These are phyloP conservation scores for Horisme vitalbata DNA, from an alignment of 2,888 invertebrate species.

Conservation along the genomic window DNA sequence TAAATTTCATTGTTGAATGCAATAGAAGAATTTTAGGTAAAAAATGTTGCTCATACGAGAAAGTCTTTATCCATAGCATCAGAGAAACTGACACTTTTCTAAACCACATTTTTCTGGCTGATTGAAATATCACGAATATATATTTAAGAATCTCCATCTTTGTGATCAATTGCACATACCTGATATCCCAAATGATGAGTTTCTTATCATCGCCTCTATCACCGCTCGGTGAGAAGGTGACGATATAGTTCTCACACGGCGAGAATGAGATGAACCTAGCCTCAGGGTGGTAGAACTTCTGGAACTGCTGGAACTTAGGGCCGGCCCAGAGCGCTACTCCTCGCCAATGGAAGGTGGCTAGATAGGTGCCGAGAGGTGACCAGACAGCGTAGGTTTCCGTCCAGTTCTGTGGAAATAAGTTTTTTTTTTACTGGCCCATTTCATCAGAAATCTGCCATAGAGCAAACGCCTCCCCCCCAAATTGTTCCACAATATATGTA, in stretches of 20 bases:
- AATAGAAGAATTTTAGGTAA: too few species aligned
- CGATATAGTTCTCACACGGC: constrained; percentile 97
- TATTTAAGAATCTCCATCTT: too few species aligned
- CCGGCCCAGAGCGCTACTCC: constrained; percentile 99
- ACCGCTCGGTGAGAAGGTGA: constrained; percentile 94
- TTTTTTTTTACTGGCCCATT: background rate
- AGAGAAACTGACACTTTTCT: too few species aligned
- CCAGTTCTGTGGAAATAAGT: constrained; percentile 86
- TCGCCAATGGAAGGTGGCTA: constrained; percentile 97
- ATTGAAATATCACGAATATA: too few species aligned
- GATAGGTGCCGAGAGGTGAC: constrained; percentile 98
- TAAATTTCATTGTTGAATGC: too few species aligned
- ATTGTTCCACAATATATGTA: too few species aligned
- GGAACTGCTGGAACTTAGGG: constrained; percentile 94
- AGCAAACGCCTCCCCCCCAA: too few species aligned
- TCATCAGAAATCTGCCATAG: too few species aligned
- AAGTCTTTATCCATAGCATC: too few species aligned
- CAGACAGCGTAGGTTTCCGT: constrained; percentile 98
- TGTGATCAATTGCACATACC: too few species aligned
- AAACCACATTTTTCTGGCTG: too few species aligned
- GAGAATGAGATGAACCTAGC: constrained; percentile 99
- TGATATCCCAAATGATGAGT: constrained; percentile 98
- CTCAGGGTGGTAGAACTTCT: constrained; percentile 93
- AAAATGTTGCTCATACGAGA: too few species aligned
- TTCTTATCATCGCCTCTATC: constrained; percentile 89